These are phyloP conservation scores for Melitaea cinxia DNA, from an alignment of 1,140 invertebrate species.

Conservation along the genomic window DNA sequence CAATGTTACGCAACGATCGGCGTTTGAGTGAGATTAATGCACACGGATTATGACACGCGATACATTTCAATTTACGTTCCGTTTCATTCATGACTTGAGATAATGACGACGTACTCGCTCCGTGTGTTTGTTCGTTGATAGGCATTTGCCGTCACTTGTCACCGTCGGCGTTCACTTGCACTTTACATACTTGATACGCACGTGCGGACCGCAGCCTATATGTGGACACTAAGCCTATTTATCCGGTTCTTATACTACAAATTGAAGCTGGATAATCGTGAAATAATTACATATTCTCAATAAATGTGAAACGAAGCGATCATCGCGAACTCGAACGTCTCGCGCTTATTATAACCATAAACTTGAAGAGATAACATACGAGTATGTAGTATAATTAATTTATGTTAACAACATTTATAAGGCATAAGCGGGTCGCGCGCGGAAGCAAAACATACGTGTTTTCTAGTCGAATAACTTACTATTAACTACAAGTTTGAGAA, in stretches of 20 bases:
- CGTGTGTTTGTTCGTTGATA: slow-evolving; percentile 66
- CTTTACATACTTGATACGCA: slow-evolving; percentile 24
- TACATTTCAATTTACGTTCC: slow-evolving; percentile 80
- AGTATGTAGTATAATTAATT: not conserved
- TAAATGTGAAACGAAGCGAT: not conserved
- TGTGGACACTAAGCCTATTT: slow-evolving; percentile 5
- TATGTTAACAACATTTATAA: not conserved
- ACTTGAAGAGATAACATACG: not conserved
- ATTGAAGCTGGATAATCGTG: too few relatives aligned
- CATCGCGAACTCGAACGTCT: not conserved
- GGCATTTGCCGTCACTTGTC: slow-evolving; percentile 39
- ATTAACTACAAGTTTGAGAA: slow-evolving; percentile 75
- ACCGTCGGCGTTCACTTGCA: slow-evolving; percentile 41
- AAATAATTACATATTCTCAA: not conserved
- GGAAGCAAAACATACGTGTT: slow-evolving; percentile 45
- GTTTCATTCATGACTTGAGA: slow-evolving; percentile 79
- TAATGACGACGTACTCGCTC: slow-evolving; percentile 74
- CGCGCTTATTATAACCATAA: not conserved
- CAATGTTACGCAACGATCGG: slow-evolving; percentile 74
- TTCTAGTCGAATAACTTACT: slow-evolving; percentile 63
- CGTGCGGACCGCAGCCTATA: slow-evolving; percentile 3
- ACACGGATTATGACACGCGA: slow-evolving; percentile 80
- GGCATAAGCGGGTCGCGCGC: slow-evolving; percentile 17
- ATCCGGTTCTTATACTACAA: not conserved
- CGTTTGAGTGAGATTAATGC: slow-evolving; percentile 80